Evolutionary conservation across 2,113 vertebrate species (phyloP), one percentile per base, ranked within the genome.

Genomic region (Mellivora capensis): DNA sequence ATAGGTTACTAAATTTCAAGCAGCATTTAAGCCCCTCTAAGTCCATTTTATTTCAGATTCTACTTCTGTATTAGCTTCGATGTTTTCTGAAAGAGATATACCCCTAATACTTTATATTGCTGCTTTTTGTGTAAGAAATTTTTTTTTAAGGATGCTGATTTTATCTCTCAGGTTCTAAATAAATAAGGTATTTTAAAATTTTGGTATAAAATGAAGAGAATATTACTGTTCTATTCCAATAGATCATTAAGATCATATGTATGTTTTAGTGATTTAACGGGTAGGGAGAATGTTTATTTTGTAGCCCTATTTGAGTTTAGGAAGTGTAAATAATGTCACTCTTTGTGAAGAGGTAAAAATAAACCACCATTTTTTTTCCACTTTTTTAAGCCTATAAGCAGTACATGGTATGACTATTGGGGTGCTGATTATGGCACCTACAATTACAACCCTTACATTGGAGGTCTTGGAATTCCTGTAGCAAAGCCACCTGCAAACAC

Each of bases 371-470:
- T 96, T 77, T 74, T 81, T 82, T 90, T 25, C 29, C 82, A 1
- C 94, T 98, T 86, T 57, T 15, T 97, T 97, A 98, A 99, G 99
- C 99, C 99, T 72, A 99, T 99, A 98, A 99, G 99, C 99, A 99
- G 99, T 98, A 99, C 99, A 4, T 99, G 99, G 99, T 99, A 99
- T 25, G 99, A 99, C 98, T 99, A 99, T 98, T 99, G 99, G 99
- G 99, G 99, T 79, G 99, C 99, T 27, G 99, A 99, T 98, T 99
- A 99, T 96, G 99, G 99, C 42, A 99, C 99, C 2, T 99, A 99
- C 95, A 99, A 99, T 97, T 99, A 99, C 98, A 99, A 99, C 97
- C 99, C 99, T 21, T 99, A 99, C 96, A 99, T 99, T 77, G 99
- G 99, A 87, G 99, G 99, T 1, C 99, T 99, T 96, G 99, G 99